phyloP scores from a whole-genome alignment of 30 jellyfish, hydroid and myxozoan species.

The Nemopilema nomurai region DNA sequence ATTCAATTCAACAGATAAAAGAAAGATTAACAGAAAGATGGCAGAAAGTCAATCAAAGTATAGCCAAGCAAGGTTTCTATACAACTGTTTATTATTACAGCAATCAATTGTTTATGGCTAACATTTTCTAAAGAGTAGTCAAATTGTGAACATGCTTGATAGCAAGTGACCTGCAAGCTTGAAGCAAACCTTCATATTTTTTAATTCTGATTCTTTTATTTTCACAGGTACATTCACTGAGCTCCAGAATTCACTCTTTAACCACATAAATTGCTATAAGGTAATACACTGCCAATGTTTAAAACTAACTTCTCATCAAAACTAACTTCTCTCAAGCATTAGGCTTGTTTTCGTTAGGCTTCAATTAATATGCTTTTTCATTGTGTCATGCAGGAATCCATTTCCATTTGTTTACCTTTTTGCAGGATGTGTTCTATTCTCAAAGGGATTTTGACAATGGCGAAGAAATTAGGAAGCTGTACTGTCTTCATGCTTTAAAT shows the following conservation, averaged over 20 bases:
- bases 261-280: slow-evolving; percentile 66
- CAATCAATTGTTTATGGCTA: background rate
- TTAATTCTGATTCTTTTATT: too few relatives aligned
- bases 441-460: slow-evolving; percentile 73
- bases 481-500: slow-evolving; percentile 91
- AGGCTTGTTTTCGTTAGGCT: too few relatives aligned
- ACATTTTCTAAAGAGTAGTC: background rate
- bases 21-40: slow-evolving; percentile 42
- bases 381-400: too few relatives aligned
- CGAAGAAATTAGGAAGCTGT: slow-evolving; percentile 81
- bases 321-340: background rate
- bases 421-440: slow-evolving; percentile 74
- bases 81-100: background rate
- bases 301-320: background rate
- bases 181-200: too few relatives aligned
- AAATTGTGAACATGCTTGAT: slow-evolving; percentile 7
- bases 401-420: background rate
- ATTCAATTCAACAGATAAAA: slow-evolving; percentile 9
- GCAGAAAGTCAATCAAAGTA: slow-evolving; percentile 40
- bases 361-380: too few relatives aligned
- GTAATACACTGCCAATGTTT: background rate
- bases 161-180: too few relatives aligned
- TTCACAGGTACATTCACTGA: slow-evolving; percentile 62
- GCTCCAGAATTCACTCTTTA: slow-evolving; percentile 71
- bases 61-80: slow-evolving; percentile 34